Conservation (phyloP, 2,113 vertebrate genomes). For the Riparia riparia region DNA sequence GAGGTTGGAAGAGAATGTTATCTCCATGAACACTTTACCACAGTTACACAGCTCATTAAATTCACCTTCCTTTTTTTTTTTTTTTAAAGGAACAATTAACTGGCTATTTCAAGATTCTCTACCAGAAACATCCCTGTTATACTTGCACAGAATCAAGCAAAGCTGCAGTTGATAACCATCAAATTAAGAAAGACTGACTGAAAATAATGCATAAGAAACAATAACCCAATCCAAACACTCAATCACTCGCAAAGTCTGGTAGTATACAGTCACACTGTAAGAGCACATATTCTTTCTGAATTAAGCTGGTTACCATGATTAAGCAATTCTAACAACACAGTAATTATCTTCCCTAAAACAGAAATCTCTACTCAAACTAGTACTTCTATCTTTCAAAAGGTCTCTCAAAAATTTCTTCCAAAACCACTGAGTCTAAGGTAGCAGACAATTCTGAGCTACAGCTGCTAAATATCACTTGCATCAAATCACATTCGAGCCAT, state of each 20-base stretch:
- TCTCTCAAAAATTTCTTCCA: constrained; percentile 9
- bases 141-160: not conserved
- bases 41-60: not conserved
- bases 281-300: not conserved
- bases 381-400: not conserved
- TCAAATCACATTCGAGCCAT: not conserved
- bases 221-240: not conserved
- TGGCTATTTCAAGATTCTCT: not conserved
- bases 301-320: not conserved
- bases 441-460: constrained; percentile 13
- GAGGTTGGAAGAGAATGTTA: not conserved
- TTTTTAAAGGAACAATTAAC: not conserved
- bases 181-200: not conserved
- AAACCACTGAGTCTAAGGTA: not conserved
- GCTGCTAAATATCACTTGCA: not conserved
- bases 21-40: not conserved
- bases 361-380: not conserved
- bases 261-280: not conserved
- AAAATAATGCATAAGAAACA: not conserved
- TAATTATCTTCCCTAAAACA: not conserved
- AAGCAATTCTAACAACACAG: not conserved
- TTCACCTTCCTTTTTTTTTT: not conserved
- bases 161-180: not conserved
- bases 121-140: not conserved
- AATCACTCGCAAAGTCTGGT: not conserved